phyloP scores from a whole-genome alignment of 2,888 invertebrate genomes.

The Acanthosepion lycidas region DNA sequence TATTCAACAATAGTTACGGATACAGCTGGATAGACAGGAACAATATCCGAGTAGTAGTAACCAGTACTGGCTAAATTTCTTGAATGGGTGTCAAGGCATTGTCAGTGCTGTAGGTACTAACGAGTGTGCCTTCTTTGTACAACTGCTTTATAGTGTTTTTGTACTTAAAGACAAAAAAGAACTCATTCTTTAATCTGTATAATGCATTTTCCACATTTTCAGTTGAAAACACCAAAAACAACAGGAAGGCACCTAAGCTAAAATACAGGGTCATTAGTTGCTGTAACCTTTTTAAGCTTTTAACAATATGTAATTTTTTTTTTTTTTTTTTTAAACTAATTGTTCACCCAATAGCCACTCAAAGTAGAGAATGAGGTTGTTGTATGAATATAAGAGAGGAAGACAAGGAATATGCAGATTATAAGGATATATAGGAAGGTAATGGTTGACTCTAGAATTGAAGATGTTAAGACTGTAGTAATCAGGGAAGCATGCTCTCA shows the following conservation, averaged over 20 bases:
- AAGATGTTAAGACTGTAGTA: too few relatives aligned
- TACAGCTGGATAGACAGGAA: neutral
- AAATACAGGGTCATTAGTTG: neutral
- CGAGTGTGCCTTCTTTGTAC: neutral
- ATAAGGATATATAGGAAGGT: too few relatives aligned
- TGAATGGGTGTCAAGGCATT: neutral
- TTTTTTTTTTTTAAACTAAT: too few relatives aligned
- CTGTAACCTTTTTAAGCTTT: neutral
- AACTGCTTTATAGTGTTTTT: neutral
- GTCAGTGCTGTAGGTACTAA: neutral
- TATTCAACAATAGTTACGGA: neutral
- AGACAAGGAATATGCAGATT: too few relatives aligned
- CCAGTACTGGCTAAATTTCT: conserved; percentile 6
- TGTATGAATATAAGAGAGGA: too few relatives aligned
- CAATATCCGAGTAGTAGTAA: neutral
- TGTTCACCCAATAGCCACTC: too few relatives aligned
- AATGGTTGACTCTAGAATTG: too few relatives aligned
- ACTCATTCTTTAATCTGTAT: neutral
- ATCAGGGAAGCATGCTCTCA: too few relatives aligned
- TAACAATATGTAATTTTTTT: neutral
- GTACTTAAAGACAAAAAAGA: neutral
- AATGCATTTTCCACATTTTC: neutral
- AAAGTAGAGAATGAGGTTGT: too few relatives aligned
- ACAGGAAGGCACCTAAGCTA: neutral
- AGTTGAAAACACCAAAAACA: neutral